Evolutionary conservation across 2,888 invertebrate species (phyloP), one percentile per base, ranked within the genome.

Genomic region (Listrodromus nycthemerus): DNA sequence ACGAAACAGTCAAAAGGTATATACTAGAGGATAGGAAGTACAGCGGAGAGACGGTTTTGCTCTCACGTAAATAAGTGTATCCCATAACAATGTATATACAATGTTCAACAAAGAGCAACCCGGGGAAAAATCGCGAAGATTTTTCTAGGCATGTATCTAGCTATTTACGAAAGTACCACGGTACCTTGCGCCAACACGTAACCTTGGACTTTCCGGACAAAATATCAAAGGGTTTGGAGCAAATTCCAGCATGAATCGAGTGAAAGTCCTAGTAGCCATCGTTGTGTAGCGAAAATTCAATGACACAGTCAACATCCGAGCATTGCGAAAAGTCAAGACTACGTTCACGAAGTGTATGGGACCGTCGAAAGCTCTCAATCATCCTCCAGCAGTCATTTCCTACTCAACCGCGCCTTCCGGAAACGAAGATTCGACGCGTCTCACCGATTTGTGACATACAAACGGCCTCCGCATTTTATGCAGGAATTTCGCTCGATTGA

Each of bases 401-500:
- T 48, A 27, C 8, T 13, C 74, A 48, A 33, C 41, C 55, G 21
- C 58, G 58, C 71, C 71, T 80, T 83, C 66, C 83, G 75, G 75
- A 76, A 83, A 76, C 50, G 16, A 58, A 73, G 52, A 76, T 63
- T 83, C 55, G 63, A 74, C 55, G 74, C 55, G 61, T 50, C 77
- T 79, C 66, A 48, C 50, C 80, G 69, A 19, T 65, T 71, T 63
- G 77, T 65, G 58, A 80, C 55, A 78, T 55, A 74, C 80, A 81
- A 84, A 80, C 78, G 81, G 74, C 73, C 16, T 74, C 66, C 55
- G 77, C 55, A 33, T 70, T 80, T 74, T 48, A 65, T 78, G 50
- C 71, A 70, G 70, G 77, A 84, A 61, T 80, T 84, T 77, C 80
- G 69, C 73, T 80, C 83, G 80, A 84, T 84, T 80, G 83, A 80